Conservation (phyloP, 2,113 vertebrate genomes). For the Callipepla californica region DNA sequence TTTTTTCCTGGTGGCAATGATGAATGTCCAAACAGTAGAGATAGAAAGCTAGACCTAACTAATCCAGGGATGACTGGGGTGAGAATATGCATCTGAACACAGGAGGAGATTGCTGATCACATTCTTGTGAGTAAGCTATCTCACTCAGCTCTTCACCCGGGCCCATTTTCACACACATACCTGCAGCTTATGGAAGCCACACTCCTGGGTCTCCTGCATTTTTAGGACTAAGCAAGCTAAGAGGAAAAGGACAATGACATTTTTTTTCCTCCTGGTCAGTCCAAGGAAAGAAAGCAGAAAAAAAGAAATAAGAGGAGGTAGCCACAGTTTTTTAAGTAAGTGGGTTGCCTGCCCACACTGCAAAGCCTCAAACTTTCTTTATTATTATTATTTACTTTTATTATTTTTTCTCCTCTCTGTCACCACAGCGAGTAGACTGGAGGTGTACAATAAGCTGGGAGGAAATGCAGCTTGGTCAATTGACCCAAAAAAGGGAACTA, state of each 20-base stretch:
- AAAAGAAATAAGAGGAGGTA: neutral
- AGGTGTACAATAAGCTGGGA: neutral
- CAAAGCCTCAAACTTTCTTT: neutral
- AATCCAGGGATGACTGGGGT: neutral
- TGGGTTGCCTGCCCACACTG: neutral
- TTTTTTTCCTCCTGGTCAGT: neutral
- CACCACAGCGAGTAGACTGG: neutral
- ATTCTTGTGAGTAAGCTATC: neutral
- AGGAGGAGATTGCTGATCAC: neutral
- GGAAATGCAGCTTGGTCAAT: neutral
- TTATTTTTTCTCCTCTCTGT: neutral
- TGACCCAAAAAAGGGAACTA: neutral
- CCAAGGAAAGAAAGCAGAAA: neutral
- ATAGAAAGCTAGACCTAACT: neutral
- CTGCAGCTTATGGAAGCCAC: neutral
- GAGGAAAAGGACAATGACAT: neutral
- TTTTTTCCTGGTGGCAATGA: neutral
- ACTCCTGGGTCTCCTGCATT: accelerated
- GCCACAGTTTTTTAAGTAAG: neutral
- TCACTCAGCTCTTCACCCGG: neutral
- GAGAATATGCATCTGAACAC: neutral
- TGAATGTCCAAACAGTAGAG: neutral
- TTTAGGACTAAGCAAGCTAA: neutral
- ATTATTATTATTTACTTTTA: neutral
- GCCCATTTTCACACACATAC: accelerated